Evolutionary conservation across 2,797 vertebrate species (phyloP), one percentile per base, ranked within the genome.

Genomic region (Coranthus polyacanthus): DNA sequence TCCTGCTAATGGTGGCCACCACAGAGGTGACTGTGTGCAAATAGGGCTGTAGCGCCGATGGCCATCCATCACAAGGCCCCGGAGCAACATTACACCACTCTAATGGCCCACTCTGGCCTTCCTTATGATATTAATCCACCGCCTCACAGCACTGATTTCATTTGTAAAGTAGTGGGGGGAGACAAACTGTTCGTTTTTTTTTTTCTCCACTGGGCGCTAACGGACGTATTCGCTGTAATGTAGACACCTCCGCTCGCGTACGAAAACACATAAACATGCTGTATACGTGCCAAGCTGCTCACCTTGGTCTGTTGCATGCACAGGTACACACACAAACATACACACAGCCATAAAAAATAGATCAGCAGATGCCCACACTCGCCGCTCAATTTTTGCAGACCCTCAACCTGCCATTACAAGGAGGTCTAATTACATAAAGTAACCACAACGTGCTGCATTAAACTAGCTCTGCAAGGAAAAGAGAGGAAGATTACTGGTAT

Each of bases 21-120:
- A 88, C 95, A 96, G 96, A 96, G 96, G 95, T 96, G 95, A 96
- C 95, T 95, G 93, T 96, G 94, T 93, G 95, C 95, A 96, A 96
- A 96, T 95, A 96, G 96, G 95, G 94, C 93, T 90, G 92, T 84
- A 86, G 92, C 93, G 93, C 94, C 94, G 91, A 93, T 88, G 94
- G 95, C 92, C 95, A 96, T 97, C 95, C 95, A 97, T 97, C 96
- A 96, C 92, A 82, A 91, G 93, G 95, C 95, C 96, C 95, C 88
- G 93, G 95, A 96, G 96, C 95, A 95, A 95, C 95, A 97, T 96
- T 96, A 96, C 94, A 94, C 94, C 94, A 89, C 94, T 94, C 94
- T 96, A 97, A 96, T 97, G 95, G 95, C 94, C 85, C 89, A 89
- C 89, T 91, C 90, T 88, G 87, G 88, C 91, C 91, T 91, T 91